Conservation (phyloP, 1,140 invertebrate genomes). For the Drosophila parvula region DNA sequence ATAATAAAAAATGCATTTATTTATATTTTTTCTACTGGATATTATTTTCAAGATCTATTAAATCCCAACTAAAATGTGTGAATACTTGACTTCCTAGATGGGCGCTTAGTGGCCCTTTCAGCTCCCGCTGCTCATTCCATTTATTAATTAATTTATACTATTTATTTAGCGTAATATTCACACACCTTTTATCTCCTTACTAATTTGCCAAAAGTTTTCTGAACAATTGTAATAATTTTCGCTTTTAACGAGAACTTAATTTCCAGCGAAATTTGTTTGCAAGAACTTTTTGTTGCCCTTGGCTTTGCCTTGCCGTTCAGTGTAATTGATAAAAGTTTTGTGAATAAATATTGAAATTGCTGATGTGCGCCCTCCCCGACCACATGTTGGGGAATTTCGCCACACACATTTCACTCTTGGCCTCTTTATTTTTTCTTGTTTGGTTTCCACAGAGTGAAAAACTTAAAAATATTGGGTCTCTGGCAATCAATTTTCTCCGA, state of each 20-base stretch:
- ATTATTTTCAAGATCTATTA: too few species aligned
- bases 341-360: slow-evolving; percentile 57
- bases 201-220: not conserved
- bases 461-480: slow-evolving; percentile 3
- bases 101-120: too few species aligned
- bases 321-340: slow-evolving; percentile 57
- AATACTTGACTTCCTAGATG: too few species aligned
- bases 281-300: slow-evolving; percentile 6
- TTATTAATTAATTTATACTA: too few species aligned
- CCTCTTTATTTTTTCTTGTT: not conserved
- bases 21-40: too few species aligned
- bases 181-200: not conserved
- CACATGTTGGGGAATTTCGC: slow-evolving; percentile 69
- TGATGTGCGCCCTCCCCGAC: slow-evolving; percentile 32
- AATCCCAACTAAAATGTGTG: too few species aligned
- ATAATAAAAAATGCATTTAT: too few species aligned
- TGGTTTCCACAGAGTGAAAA: not conserved
- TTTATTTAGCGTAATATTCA: too few species aligned
- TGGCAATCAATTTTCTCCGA: not conserved
- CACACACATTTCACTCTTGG: slow-evolving; percentile 28
- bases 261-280: slow-evolving; percentile 8
- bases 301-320: slow-evolving; percentile 27
- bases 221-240: not conserved
- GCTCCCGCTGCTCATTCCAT: too few species aligned
- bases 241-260: slow-evolving; percentile 2